Base-by-base conservation (phyloP, 1,140 invertebrate species). In the Meloidogyne exigua region DNA sequence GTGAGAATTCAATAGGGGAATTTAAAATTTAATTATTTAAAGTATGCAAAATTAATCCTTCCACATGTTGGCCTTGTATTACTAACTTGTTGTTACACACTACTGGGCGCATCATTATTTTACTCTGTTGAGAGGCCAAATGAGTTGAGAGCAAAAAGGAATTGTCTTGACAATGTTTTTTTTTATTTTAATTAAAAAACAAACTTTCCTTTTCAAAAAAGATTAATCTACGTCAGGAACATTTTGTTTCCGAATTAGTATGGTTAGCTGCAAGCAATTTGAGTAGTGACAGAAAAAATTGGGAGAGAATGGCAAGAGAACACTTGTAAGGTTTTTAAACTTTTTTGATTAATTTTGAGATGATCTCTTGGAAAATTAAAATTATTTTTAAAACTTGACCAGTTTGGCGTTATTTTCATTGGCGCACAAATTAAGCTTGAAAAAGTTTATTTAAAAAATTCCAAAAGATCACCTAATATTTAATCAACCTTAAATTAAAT, bases 1-100 rank as follows among this genome's bases (percentile, higher is more conserved):
- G n/a, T n/a, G n/a, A n/a, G n/a, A n/a, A n/a, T n/a, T n/a, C n/a
- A n/a, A n/a, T n/a, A n/a, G n/a, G n/a, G n/a, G n/a, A n/a, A n/a
- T 32, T 32, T 32, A 32, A 32, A 32, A 32, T 3, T 32, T 32
- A 32, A 49, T 49, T 49, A 18, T 18, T 49, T 49, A 15, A 15
- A 15, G 85, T 87, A 87, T 70, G 85, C 86, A 12, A 87, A 87
- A 76, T 73, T 87, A 21, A 87, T 87, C n/a, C 79, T 87, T 11
- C 85, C 86, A 26, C 85, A 87, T 69, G 85, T 87, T 18, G 85
- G 83, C 15, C 74, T 87, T 10, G 85, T 87, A 15, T 62, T 88
- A 32, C 70, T 87, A 15, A 87, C 85, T 15, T 87, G 84, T 69
- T 74, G 81, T 13, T 87, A 87, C 76, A 87, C 85, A 5, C 44